Evolutionary conservation across 2,888 invertebrate species (phyloP), one percentile per base, ranked within the genome.

Genomic region (Agapostemon virescens): DNA sequence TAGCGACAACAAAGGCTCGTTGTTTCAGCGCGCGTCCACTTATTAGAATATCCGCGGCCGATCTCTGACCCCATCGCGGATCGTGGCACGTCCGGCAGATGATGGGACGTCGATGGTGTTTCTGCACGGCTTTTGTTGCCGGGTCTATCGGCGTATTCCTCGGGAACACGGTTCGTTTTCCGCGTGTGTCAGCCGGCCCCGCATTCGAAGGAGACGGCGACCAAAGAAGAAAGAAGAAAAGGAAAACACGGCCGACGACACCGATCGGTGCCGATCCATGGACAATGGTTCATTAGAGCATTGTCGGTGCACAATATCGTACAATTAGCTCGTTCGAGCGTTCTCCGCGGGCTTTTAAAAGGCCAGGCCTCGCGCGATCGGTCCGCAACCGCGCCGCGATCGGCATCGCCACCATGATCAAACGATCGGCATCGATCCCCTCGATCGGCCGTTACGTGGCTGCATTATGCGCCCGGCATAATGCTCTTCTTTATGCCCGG

Each of bases 231-330:
- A 61, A 26, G 17, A 15, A 36, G 23, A n/a, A 33, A 15, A 70
- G 42, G 74, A 26, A 63, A 72, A 63, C 72, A 64, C 64, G 72
- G 64, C n/a, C 72, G 64, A 49, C 72, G 74, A 74, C 74, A 74
- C 58, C 74, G 74, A 69, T 74, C 74, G 55, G 38, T 52, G 73
- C 45, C 71, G 71, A 71, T 63, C 61, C 89, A 89, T 86, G 90
- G 89, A 92, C 92, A 92, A 92, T 92, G 88, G 90, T 91, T 89
- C 91, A 92, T 91, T 91, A 91, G 91, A 92, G 89, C 91, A 92
- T 92, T 92, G 92, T 92, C 89, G 90, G 88, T 87, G 81, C 77
- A 74, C 84, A 82, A 84, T 79, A 84, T 74, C 85, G 85, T 79
- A 84, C 81, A 81, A 77, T 86, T 79, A 79, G 85, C 85, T 84